Conservation (phyloP, 2,113 vertebrate genomes). For the Cricetomys ansorgei region DNA sequence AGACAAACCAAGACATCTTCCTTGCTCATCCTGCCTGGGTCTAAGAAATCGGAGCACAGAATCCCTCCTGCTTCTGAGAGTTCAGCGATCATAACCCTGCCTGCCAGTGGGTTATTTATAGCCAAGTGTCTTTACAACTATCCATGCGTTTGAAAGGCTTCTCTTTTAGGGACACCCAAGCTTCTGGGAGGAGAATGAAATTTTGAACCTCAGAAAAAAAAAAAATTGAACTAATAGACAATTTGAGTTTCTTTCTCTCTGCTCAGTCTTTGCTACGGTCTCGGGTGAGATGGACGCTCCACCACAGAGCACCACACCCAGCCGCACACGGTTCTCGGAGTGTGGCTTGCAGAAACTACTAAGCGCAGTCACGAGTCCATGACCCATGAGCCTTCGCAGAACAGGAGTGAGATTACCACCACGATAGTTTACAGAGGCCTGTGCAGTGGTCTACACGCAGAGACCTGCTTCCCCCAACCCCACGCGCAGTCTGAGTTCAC, state of each 20-base stretch:
- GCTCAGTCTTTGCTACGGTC: not conserved
- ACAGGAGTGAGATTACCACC: not conserved
- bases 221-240: not conserved
- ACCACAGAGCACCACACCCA: not conserved
- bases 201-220: not conserved
- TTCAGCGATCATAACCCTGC: not conserved
- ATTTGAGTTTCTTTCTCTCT: not conserved
- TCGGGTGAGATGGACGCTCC: too few relatives aligned
- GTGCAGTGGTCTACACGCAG: fast-evolving
- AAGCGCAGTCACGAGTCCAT: not conserved
- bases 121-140: not conserved
- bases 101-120: not conserved
- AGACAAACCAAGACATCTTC: not conserved
- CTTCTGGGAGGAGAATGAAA: not conserved
- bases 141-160: not conserved
- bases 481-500: not conserved
- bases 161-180: not conserved
- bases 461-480: too few relatives aligned
- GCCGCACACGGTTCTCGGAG: not conserved
- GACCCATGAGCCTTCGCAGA: not conserved
- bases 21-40: not conserved
- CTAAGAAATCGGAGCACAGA: not conserved
- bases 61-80: not conserved
- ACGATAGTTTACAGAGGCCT: not conserved
- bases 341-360: not conserved